These are phyloP conservation scores for Nansenia antarctica DNA, from an alignment of 2,113 vertebrate genomes.

Conservation along the genomic window DNA sequence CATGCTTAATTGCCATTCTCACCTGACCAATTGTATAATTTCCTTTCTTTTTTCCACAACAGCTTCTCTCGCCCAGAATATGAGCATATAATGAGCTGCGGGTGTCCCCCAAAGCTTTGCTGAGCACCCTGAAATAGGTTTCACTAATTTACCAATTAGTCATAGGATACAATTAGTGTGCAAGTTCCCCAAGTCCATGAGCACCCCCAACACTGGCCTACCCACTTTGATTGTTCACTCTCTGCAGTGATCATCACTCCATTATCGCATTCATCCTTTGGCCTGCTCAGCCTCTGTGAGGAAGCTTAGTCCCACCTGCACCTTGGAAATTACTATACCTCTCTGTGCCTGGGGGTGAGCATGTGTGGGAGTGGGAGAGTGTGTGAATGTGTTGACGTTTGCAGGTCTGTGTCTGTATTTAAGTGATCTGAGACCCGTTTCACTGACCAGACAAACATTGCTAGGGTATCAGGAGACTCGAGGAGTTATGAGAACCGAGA, in stretches of 20 bases:
- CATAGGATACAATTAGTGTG: slow-evolving; percentile 80
- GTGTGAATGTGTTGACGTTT: slow-evolving; percentile 71
- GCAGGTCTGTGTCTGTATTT: slow-evolving; percentile 71
- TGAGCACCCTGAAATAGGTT: slow-evolving; percentile 74
- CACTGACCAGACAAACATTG: slow-evolving; percentile 62
- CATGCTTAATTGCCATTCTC: slow-evolving; percentile 81
- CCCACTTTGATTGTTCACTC: slow-evolving; percentile 70
- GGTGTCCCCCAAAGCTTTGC: slow-evolving; percentile 76
- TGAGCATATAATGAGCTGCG: slow-evolving; percentile 79
- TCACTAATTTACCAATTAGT: slow-evolving; percentile 84
- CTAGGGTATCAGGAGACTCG: slow-evolving; percentile 54
- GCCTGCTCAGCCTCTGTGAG: slow-evolving; percentile 55
- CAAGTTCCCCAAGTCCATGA: slow-evolving; percentile 71
- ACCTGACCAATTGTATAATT: slow-evolving; percentile 80
- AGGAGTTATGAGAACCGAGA: slow-evolving; percentile 71
- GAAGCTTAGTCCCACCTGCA: slow-evolving; percentile 71
- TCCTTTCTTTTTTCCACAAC: slow-evolving; percentile 72
- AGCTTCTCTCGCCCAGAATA: slow-evolving; percentile 74
- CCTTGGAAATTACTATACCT: slow-evolving; percentile 71
- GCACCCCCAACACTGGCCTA: slow-evolving; percentile 56
- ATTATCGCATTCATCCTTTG: slow-evolving; percentile 58
- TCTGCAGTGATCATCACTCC: slow-evolving; percentile 73
- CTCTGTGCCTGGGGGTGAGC: slow-evolving; percentile 56
- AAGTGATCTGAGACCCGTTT: slow-evolving; percentile 72
- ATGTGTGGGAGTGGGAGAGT: slow-evolving; percentile 32